Conservation (phyloP, 2,113 vertebrate genomes). For the Dinomys branickii region DNA sequence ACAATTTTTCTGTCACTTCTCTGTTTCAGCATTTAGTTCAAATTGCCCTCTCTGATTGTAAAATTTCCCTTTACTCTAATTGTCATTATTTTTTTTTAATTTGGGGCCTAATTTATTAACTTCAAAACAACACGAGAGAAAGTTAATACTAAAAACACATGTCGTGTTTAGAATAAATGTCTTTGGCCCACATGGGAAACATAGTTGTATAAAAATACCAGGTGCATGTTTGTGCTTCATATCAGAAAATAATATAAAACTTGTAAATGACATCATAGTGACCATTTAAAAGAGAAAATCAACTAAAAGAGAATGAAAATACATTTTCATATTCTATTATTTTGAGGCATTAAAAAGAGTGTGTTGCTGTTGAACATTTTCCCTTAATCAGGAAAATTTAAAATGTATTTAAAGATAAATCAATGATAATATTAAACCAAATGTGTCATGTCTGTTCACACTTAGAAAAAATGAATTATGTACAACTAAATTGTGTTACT, state of each 20-base stretch:
- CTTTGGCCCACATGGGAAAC: not conserved
- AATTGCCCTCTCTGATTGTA: not conserved
- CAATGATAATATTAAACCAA: not conserved
- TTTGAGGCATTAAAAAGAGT: not conserved
- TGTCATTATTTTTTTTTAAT: not conserved
- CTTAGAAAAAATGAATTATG: not conserved
- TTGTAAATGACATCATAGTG: not conserved
- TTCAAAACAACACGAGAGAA: not conserved
- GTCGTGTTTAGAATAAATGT: not conserved
- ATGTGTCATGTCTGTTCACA: not conserved
- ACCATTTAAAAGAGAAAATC: not conserved
- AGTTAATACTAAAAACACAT: not conserved
- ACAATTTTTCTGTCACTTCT: not conserved
- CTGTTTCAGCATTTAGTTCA: not conserved
- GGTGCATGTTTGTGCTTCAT: not conserved
- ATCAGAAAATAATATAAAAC: constrained; percentile 11
- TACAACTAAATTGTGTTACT: not conserved
- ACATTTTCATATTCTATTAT: not conserved
- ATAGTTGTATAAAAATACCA: not conserved
- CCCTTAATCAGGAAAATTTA: not conserved
- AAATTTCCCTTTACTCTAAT: not conserved
- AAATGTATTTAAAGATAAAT: constrained; percentile 6
- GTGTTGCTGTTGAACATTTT: not conserved
- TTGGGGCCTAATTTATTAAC: constrained; percentile 21
- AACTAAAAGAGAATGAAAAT: not conserved